Conservation (phyloP, 1,140 invertebrate species). For the Triops longicaudatus region DNA sequence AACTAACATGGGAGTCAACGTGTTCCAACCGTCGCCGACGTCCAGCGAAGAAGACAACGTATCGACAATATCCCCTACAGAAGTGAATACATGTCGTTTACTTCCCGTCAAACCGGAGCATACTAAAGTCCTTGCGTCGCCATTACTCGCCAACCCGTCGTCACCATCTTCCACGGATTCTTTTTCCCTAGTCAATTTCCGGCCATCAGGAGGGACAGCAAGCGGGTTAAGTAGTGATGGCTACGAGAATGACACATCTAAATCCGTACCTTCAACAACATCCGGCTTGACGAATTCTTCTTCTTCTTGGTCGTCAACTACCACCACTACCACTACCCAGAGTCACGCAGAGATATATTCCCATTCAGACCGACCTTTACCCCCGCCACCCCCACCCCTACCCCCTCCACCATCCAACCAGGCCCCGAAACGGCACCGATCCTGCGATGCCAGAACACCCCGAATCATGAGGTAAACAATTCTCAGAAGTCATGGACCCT, state of each 20-base stretch:
- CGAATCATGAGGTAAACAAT: background rate
- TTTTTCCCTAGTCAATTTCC: background rate
- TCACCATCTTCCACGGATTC: background rate
- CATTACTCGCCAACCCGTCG: slow-evolving; percentile 36
- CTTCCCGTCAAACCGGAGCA: slow-evolving; percentile 17
- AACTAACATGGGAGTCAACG: background rate
- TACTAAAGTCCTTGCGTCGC: slow-evolving; percentile 30
- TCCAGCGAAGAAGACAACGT: slow-evolving; percentile 25
- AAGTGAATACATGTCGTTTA: slow-evolving; percentile 21
- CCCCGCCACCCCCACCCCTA: slow-evolving; percentile 16
- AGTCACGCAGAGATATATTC: background rate
- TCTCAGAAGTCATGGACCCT: background rate
- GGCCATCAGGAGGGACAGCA: background rate
- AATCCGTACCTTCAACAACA: background rate
- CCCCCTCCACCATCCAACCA: slow-evolving; percentile 23
- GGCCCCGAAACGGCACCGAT: background rate
- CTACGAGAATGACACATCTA: background rate
- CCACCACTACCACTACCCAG: background rate
- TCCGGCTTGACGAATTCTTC: slow-evolving; percentile 1
- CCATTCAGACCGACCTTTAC: slow-evolving; percentile 3
- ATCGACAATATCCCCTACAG: slow-evolving; percentile 18
- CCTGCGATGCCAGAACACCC: background rate
- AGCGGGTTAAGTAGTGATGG: background rate
- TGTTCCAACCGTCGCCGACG: background rate
- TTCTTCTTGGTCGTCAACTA: background rate